A percentile compares a stretch with the other conserved stretches of the same genome.
Evolutionary conservation across 92 coral and sea anemone species (phyloP).

Genomic region (Porites cylindrica): DNA sequence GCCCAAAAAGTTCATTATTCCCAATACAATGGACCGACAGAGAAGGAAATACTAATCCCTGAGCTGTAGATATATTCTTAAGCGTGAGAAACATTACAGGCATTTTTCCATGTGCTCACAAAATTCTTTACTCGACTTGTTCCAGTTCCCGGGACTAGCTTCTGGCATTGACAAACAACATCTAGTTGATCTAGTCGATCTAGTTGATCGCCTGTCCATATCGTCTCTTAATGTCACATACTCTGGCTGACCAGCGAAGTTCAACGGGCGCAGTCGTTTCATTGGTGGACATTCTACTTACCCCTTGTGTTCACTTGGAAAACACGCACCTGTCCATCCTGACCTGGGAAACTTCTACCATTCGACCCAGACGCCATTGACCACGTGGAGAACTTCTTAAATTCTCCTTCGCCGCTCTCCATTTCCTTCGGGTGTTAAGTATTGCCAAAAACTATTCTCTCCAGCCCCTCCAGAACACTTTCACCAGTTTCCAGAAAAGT

Average conservation of each 20-base stretch:
- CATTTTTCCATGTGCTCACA: too few relatives aligned
- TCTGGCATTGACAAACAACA: too few relatives aligned
- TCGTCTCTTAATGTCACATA: too few relatives aligned
- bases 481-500: background rate
- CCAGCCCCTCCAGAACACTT: background rate
- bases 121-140: too few relatives aligned
- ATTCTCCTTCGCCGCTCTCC: conserved; percentile 20
- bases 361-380: conserved; percentile 34
- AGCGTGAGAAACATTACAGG: too few relatives aligned
- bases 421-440: conserved; percentile 23
- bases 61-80: too few relatives aligned
- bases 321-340: conserved; percentile 40
- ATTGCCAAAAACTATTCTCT: conserved; percentile 14
- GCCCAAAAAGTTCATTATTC: too few relatives aligned
- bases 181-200: too few relatives aligned
- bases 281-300: conserved; percentile 26
- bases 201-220: too few relatives aligned
- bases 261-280: background rate
- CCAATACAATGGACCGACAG: too few relatives aligned
- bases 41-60: too few relatives aligned
- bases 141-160: too few relatives aligned
- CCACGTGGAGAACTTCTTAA: conserved; percentile 25
- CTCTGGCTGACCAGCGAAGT: background rate
- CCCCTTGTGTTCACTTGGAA: conserved; percentile 19
- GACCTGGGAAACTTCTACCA: conserved; percentile 31